These are phyloP conservation scores for Acanthosepion pharaonis DNA, from an alignment of 2,888 invertebrate species.

Conservation along the genomic window DNA sequence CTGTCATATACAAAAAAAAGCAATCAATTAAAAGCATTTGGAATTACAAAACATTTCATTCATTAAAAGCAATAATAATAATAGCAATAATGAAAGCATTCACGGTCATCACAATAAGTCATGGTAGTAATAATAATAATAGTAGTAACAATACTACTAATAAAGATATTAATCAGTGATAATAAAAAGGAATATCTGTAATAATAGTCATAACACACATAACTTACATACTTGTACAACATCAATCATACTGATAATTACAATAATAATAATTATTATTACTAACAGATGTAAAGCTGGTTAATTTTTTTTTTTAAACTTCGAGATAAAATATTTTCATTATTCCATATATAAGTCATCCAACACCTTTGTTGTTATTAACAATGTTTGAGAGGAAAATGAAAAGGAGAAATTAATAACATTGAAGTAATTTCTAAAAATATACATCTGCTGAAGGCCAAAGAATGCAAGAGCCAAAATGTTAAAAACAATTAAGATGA, in stretches of 20 bases:
- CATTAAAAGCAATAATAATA: not conserved
- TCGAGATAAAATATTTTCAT: too few relatives aligned
- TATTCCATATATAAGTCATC: too few relatives aligned
- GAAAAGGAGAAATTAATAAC: not conserved
- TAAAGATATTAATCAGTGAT: not conserved
- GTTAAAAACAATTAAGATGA: not conserved
- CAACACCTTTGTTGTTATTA: too few relatives aligned
- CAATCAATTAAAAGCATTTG: not conserved
- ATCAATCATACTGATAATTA: too few relatives aligned
- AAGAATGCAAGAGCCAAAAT: not conserved
- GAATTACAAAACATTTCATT: not conserved
- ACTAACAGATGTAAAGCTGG: too few relatives aligned
- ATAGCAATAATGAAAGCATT: slow-evolving; percentile 25
- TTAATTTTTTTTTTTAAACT: too few relatives aligned
- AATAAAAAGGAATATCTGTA: not conserved
- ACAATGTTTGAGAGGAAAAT: too few relatives aligned
- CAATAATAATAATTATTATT: too few relatives aligned
- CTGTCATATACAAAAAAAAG: not conserved
- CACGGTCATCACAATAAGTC: not conserved
- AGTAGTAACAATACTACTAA: not conserved
- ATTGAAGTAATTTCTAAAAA: not conserved
- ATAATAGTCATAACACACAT: too few relatives aligned
- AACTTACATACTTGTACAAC: too few relatives aligned
- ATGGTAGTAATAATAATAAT: not conserved
- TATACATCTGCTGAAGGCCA: not conserved